Percentiles rank a stretch among this genome's conserved stretches.
Evolutionary conservation across 1,140 invertebrate genomes (phyloP).

Genomic region (Bombus haemorrhoidalis): DNA sequence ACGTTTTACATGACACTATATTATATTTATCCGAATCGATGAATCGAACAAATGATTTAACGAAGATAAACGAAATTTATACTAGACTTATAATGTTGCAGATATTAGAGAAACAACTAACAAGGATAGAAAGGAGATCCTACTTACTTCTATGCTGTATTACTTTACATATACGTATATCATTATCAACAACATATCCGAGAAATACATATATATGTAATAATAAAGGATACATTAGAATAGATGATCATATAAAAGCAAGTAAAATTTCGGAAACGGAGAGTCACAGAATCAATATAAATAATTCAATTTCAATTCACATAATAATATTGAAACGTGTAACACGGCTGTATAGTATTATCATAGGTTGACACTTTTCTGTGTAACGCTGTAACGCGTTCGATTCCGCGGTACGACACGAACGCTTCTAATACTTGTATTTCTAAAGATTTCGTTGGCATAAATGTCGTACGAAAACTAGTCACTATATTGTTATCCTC

Average conservation of each 20-base stretch:
- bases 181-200: background rate
- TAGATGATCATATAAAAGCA: background rate
- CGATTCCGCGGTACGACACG: background rate
- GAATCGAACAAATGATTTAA: background rate
- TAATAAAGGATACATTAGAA: background rate
- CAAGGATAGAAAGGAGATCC: background rate
- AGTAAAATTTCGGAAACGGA: background rate
- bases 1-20: background rate
- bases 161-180: background rate
- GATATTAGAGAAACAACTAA: background rate
- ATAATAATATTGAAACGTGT: background rate
- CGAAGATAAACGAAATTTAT: background rate
- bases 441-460: background rate
- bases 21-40: background rate
- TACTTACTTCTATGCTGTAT: background rate
- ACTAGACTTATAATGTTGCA: background rate
- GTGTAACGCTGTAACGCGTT: too few species aligned
- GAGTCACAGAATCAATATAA: background rate
- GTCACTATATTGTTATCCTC: too few species aligned
- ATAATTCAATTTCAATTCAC: background rate
- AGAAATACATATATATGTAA: background rate
- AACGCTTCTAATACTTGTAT: background rate
- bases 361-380: background rate
- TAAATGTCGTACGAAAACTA: background rate
- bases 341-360: background rate